Evolutionary conservation across 2,888 invertebrate species (phyloP), one percentile per base, ranked within the genome.

Genomic region (Linnaemya tessellans): DNA sequence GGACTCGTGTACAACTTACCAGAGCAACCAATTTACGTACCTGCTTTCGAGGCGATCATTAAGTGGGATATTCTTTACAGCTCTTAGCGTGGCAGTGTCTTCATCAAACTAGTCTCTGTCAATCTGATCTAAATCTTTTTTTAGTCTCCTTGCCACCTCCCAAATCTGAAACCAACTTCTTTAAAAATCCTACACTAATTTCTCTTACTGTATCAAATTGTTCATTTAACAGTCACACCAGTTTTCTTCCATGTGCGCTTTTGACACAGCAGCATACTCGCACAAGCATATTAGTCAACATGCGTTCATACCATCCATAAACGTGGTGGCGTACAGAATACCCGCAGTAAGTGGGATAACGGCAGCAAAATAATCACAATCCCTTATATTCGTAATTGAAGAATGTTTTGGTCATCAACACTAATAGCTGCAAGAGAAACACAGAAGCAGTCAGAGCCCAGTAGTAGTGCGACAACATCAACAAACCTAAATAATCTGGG

Each of bases 221-320:
- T 89, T 90, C 90, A 91, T 89, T 90, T 91, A 87, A 84, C 88
- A 86, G 88, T 62, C 83, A 78, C 74, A 84, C 74, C 80, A 85
- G 71, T 79, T 35, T n/a, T 67, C 51, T 77, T 80, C 25, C 11
- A 41, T 56, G 54, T 43, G 25, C 64, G 67, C 75, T 67, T 60
- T 43, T 58, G 51, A n/a, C 74, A 75, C 74, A 81, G 67, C 78
- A 84, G 81, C 62, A 81, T 20, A 64, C 81, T 81, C 71, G 70
- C 68, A 68, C 81, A 85, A 77, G 70, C 68, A 68, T 84, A 79
- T 84, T 79, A 84, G 79, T 58, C 62, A 84, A 71, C n/a, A 81
- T 64, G 71, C 62, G 22, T 58, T 41, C 62, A 43, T 3, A 51
- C 22, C 41, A 51, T 22, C 22, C 49, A 51, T 25, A 35, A 20